phyloP scores from a whole-genome alignment of 2,888 invertebrate species.

The Tachina fera region DNA sequence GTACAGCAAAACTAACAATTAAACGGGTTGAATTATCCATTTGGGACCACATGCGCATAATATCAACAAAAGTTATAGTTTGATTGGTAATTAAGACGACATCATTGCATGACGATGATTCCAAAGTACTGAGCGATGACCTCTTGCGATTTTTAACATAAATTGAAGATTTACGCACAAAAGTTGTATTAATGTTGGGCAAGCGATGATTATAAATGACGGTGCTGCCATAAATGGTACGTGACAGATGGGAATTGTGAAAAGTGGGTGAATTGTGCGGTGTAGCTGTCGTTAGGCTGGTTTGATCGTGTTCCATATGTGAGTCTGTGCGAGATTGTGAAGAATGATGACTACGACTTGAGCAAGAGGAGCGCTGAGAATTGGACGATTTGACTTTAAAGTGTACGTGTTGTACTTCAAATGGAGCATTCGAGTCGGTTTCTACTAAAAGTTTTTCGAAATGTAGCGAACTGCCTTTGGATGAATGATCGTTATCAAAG shows the following conservation, averaged over 20 bases:
- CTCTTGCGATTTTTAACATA: constrained; percentile 72
- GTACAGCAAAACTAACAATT: constrained; percentile 68
- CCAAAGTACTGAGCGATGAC: not conserved
- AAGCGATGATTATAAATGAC: constrained; percentile 76
- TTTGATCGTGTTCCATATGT: constrained; percentile 22
- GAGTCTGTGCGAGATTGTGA: constrained; percentile 2
- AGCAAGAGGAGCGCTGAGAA: constrained; percentile 28
- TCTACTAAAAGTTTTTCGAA: constrained; percentile 78
- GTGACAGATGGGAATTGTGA: constrained; percentile 63
- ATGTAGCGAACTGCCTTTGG: constrained; percentile 49
- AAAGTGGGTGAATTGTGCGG: constrained; percentile 49
- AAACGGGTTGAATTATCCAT: constrained; percentile 73
- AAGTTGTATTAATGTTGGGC: constrained; percentile 75
- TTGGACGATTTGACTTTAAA: constrained; percentile 49
- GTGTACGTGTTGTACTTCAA: constrained; percentile 75
- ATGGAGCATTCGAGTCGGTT: constrained; percentile 79
- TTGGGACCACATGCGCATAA: constrained; percentile 74
- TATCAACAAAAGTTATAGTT: constrained; percentile 75
- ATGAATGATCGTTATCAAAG: constrained; percentile 18
- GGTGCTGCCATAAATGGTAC: constrained; percentile 76
- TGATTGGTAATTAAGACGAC: constrained; percentile 74
- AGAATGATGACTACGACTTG: constrained; percentile 15
- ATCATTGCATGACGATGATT: constrained; percentile 54
- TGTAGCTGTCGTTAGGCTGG: constrained; percentile 44
- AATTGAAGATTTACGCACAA: constrained; percentile 75